Base-by-base conservation (phyloP, 2,113 vertebrate species). In the Suncus etruscus region DNA sequence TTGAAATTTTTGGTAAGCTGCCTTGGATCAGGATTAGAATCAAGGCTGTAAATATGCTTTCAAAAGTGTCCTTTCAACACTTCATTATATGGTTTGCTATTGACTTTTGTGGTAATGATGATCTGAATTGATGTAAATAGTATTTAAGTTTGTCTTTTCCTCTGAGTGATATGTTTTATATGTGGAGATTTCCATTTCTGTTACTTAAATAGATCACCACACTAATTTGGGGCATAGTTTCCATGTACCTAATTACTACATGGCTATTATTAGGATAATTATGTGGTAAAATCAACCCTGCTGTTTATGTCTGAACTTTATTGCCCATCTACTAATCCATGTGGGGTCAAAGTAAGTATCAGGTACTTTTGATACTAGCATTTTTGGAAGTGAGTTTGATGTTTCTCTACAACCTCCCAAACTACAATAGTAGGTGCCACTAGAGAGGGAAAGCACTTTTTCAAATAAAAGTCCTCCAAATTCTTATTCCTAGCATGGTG, bases 141-240 rank as follows among this genome's bases (percentile, higher is more conserved):
- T 63, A 93, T 92, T 97, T 97, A 91, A 81, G 70, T 92, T 96
- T 92, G 83, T 77, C 95, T 97, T 96, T 95, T 84, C 83, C 61
- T 94, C 9, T 89, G 92, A 93, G 75, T 0, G 90, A 95, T 96
- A 96, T 94, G 95, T 91, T 93, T 91, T 63, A 74, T 90, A 66
- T 95, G 96, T 90, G 94, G 95, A 81, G 18, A 95, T 78, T 93
- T 96, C 90, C 89, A 1, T 66, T 85, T 80, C 75, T 86, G 85
- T 96, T 93, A 96, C 97, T 95, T 95, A 91, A 96, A 95, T 94
- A 96, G 94, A 92, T 93, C 92, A 77, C 92, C 69, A 68, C 68
- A 27, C 70, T 89, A 54, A 39, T 89, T 93, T 93, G 50, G 47
- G 91, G 95, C 86, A 61, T 83, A 92, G 86, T 85, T 94, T 66